Conservation (phyloP, 2,888 invertebrate species). For the Cantharis nigra region DNA sequence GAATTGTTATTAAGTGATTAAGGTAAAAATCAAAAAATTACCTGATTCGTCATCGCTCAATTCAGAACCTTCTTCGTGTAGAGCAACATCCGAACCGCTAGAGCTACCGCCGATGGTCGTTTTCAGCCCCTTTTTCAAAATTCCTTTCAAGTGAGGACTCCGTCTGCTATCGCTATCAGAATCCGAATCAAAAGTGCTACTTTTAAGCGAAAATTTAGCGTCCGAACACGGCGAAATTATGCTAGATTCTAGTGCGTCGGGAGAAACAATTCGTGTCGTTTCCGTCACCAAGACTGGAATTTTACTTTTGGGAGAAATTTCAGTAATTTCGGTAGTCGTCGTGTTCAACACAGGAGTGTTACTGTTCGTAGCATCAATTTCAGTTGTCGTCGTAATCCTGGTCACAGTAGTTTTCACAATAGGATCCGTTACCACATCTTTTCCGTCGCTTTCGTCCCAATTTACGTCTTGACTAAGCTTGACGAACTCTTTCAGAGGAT, state of each 20-base stretch:
- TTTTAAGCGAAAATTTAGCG: slow-evolving; percentile 45
- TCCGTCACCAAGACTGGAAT: slow-evolving; percentile 56
- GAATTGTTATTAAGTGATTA: background rate
- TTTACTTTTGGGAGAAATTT: slow-evolving; percentile 51
- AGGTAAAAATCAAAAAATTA: slow-evolving; percentile 43
- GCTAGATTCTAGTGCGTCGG: slow-evolving; percentile 43
- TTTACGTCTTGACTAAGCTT: slow-evolving; percentile 54
- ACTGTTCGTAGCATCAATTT: slow-evolving; percentile 21
- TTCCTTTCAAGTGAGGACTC: slow-evolving; percentile 52
- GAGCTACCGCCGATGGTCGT: slow-evolving; percentile 59
- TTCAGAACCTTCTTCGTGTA: slow-evolving; percentile 66
- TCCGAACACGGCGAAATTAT: slow-evolving; percentile 47
- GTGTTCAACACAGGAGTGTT: slow-evolving; percentile 43
- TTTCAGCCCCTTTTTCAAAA: slow-evolving; percentile 46
- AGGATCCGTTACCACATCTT: slow-evolving; percentile 35
- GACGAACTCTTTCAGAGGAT: slow-evolving; percentile 55
- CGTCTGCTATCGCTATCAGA: slow-evolving; percentile 55
- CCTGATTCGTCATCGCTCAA: slow-evolving; percentile 68
- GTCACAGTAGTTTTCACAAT: slow-evolving; percentile 53
- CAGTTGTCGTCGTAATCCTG: slow-evolving; percentile 39
- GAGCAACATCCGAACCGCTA: slow-evolving; percentile 67
- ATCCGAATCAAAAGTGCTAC: slow-evolving; percentile 53
- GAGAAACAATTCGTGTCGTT: slow-evolving; percentile 44
- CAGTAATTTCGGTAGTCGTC: slow-evolving; percentile 31
- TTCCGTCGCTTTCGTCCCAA: slow-evolving; percentile 49